phyloP scores from a whole-genome alignment of 2,888 invertebrate genomes.

The Endomychus coccineus region DNA sequence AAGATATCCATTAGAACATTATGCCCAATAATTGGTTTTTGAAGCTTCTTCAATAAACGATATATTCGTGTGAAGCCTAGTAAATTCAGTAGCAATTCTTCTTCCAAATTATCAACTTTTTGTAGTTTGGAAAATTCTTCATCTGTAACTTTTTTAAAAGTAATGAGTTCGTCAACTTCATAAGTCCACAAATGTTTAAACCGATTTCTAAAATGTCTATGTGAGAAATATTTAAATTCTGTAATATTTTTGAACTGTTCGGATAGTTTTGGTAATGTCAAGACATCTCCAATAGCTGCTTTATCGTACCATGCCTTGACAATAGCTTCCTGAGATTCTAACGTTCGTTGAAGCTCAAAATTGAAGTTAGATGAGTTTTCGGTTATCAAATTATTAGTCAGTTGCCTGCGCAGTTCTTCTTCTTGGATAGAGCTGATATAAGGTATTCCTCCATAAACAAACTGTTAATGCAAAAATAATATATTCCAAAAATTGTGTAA shows the following conservation, averaged over 20 bases:
- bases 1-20: slow-evolving; percentile 65
- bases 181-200: slow-evolving; percentile 41
- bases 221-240: slow-evolving; percentile 51
- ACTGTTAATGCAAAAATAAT: too few relatives aligned
- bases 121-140: slow-evolving; percentile 33
- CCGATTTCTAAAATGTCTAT: slow-evolving; percentile 50
- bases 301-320: slow-evolving; percentile 27
- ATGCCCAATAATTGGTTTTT: slow-evolving; percentile 71
- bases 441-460: slow-evolving; percentile 59
- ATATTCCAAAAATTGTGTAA: too few relatives aligned
- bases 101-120: slow-evolving; percentile 43
- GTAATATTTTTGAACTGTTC: slow-evolving; percentile 41
- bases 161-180: slow-evolving; percentile 22
- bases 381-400: slow-evolving; percentile 36
- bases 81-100: slow-evolving; percentile 47
- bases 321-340: slow-evolving; percentile 36
- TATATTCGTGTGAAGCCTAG: slow-evolving; percentile 64
- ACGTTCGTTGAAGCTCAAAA: slow-evolving; percentile 24
- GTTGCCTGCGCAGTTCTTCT: slow-evolving; percentile 26
- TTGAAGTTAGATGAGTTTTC: slow-evolving; percentile 35
- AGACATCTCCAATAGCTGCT: slow-evolving; percentile 28
- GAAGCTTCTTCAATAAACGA: slow-evolving; percentile 48
- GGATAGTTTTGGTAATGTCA: slow-evolving; percentile 27
- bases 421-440: slow-evolving; percentile 56
- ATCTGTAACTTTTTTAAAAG: slow-evolving; percentile 36